phyloP scores from a whole-genome alignment of 1,140 invertebrate species.

The Odontomachus brunneus region DNA sequence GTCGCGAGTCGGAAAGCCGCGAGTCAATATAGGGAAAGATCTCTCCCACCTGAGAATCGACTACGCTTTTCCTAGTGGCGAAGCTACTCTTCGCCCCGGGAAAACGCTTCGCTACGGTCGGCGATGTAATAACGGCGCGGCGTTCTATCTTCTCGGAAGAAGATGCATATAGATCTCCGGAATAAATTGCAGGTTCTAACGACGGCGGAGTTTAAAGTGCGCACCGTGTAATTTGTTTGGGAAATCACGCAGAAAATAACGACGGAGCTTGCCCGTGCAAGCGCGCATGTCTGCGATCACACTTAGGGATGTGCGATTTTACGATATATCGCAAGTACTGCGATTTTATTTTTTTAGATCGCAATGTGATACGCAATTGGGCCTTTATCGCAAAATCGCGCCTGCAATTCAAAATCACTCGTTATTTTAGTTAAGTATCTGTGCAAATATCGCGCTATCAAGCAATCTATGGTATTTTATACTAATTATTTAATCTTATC shows the following conservation, averaged over 20 bases:
- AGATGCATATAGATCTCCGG: slow-evolving; percentile 44
- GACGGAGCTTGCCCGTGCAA: slow-evolving; percentile 38
- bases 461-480: no score
- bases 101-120: background rate
- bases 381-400: no score
- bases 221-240: slow-evolving; percentile 54
- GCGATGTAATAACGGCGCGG: slow-evolving; percentile 3
- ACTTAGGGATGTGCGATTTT: background rate
- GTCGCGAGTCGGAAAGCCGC: background rate
- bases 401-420: no score
- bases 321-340: no score
- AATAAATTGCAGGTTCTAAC: slow-evolving; percentile 45
- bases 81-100: background rate
- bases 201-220: slow-evolving; percentile 26
- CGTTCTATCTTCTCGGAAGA: slow-evolving; percentile 34
- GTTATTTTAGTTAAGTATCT: no score
- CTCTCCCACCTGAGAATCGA: background rate
- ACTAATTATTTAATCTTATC: no score
- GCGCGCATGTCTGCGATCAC: background rate
- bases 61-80: background rate
- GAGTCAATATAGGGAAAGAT: background rate
- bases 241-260: slow-evolving; percentile 58
- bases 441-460: no score
- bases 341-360: no score
- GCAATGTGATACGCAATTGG: no score